Evolutionary conservation across 2,113 vertebrate species (phyloP).

Genomic region (Corythoichthys haematopterus): DNA sequence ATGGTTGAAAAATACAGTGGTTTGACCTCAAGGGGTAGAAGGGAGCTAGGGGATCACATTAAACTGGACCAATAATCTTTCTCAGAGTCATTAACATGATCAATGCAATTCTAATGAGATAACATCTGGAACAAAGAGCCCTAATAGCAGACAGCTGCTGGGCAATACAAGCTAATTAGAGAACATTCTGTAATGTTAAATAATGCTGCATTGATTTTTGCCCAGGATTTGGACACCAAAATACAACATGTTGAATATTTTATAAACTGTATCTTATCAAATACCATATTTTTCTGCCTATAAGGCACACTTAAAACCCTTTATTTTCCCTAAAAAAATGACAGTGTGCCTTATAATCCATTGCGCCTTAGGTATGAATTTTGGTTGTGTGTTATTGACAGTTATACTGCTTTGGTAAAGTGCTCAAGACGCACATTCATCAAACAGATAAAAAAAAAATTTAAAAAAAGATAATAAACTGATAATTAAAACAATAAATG

Average conservation of each 20-base stretch:
- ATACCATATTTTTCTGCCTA: no score
- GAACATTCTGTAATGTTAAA: constrained; percentile 59
- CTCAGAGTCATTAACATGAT: constrained; percentile 67
- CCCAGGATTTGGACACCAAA: constrained; percentile 54
- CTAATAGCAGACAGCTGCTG: constrained; percentile 76
- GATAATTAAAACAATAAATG: no score
- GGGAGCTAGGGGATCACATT: constrained; percentile 50
- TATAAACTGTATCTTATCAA: constrained; percentile 14
- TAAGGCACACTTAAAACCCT: no score
- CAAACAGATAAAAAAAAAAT: no score
- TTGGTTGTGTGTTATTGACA: no score
- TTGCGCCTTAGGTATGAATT: no score
- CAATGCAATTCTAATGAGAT: constrained; percentile 72
- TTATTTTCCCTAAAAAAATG: no score
- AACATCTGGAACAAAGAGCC: constrained; percentile 74
- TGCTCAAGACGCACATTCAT: no score
- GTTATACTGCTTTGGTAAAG: no score
- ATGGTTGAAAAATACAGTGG: constrained; percentile 35
- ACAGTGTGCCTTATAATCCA: no score
- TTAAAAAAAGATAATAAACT: no score
- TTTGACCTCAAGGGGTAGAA: constrained; percentile 52
- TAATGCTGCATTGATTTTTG: constrained; percentile 52
- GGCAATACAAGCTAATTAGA: constrained; percentile 64
- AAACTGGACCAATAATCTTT: constrained; percentile 66
- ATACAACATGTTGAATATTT: constrained; percentile 66